These are phyloP conservation scores for Dynastes tityus DNA, from an alignment of 2,888 invertebrate species.

Conservation along the genomic window DNA sequence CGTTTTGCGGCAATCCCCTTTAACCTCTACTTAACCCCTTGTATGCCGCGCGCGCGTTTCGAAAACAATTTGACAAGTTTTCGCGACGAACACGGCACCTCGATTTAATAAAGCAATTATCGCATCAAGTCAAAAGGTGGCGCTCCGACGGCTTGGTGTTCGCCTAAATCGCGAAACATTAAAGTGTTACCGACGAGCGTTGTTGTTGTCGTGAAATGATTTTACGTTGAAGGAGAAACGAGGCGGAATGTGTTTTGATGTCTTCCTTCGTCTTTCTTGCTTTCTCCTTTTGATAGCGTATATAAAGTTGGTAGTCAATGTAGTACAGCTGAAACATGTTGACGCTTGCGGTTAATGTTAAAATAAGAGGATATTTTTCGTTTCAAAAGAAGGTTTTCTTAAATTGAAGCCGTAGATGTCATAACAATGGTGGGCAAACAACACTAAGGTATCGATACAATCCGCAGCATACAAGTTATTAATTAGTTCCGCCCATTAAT, in stretches of 20 bases:
- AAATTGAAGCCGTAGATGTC: no score
- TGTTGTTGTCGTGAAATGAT: background rate
- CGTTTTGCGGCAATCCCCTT: constrained; percentile 15
- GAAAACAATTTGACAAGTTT: constrained; percentile 48
- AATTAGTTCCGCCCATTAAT: no score
- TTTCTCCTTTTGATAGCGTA: background rate
- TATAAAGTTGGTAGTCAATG: no score
- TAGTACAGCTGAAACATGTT: no score
- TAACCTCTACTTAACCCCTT: constrained; percentile 31
- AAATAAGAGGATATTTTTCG: no score
- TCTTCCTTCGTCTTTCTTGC: background rate
- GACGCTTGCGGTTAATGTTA: no score
- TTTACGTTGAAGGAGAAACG: no score
- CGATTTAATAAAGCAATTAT: constrained; percentile 65
- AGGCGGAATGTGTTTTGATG: background rate
- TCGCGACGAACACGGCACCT: constrained; percentile 52
- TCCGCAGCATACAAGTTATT: no score
- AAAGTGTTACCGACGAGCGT: constrained; percentile 1
- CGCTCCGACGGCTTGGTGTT: background rate
- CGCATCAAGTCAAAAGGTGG: constrained; percentile 59
- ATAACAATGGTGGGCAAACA: no score
- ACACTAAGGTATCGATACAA: no score
- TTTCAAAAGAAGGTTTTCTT: no score
- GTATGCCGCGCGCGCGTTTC: constrained; percentile 15
- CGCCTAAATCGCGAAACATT: constrained; percentile 19